Evolutionary conservation across 2,888 invertebrate species (phyloP).

Genomic region (Siphonodentalium dalli): DNA sequence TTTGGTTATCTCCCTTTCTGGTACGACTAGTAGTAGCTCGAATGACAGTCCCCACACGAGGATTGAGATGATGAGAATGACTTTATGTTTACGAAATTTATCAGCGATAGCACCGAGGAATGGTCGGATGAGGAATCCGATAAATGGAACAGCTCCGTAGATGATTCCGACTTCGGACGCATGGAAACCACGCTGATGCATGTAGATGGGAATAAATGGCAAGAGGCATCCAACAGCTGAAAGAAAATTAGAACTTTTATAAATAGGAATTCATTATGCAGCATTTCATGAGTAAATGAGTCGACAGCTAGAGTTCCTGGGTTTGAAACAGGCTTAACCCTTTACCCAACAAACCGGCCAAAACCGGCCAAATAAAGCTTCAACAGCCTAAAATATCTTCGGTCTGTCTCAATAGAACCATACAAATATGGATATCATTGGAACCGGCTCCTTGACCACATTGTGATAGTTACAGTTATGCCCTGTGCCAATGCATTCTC

Average conservation of each 20-base stretch:
- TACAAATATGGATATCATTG: too few species aligned
- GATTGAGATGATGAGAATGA: conserved; percentile 80
- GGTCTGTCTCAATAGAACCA: too few species aligned
- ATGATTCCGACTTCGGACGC: conserved; percentile 78
- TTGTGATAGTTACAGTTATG: too few species aligned
- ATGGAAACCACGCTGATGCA: conserved; percentile 77
- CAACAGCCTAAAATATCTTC: too few species aligned
- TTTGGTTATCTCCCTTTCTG: too few species aligned
- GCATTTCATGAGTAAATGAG: background rate
- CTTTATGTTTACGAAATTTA: conserved; percentile 79
- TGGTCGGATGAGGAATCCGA: conserved; percentile 81
- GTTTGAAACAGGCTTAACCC: background rate
- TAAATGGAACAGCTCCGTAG: conserved; percentile 80
- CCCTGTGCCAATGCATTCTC: too few species aligned
- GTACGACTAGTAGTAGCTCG: conserved; percentile 74
- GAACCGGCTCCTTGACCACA: too few species aligned
- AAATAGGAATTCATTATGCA: background rate
- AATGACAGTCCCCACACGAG: conserved; percentile 81
- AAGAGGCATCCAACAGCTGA: conserved; percentile 82
- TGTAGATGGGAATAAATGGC: conserved; percentile 82
- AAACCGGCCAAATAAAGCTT: too few species aligned
- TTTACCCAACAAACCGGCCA: background rate
- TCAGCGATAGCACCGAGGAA: conserved; percentile 82
- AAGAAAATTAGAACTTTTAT: conserved; percentile 48
- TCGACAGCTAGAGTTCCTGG: background rate